A percentile compares a stretch with the other conserved stretches of the same genome.
These are phyloP conservation scores for Dysidea cf. avara DNA, from an alignment of 37 sponge, comb jelly and placozoan genomes.

Conservation along the genomic window DNA sequence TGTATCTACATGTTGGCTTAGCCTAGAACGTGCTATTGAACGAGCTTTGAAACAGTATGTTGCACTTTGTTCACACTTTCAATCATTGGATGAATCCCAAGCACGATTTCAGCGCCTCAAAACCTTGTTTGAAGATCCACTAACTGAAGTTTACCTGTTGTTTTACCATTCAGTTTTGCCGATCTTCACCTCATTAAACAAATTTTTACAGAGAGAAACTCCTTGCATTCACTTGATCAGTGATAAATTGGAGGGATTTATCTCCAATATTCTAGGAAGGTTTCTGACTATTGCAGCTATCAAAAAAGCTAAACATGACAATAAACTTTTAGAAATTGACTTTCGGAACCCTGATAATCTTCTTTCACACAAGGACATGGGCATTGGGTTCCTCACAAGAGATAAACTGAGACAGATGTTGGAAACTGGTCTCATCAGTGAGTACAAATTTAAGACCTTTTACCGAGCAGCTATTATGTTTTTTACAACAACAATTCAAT, in stretches of 20 bases:
- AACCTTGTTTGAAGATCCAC: conserved; percentile 3
- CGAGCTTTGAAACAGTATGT: conserved; percentile 21
- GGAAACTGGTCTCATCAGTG: conserved; percentile 26
- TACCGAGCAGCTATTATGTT: conserved; percentile 39
- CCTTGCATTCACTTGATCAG: conserved; percentile 16
- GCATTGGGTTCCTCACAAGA: conserved; percentile 33
- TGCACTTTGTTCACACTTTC: too few species aligned
- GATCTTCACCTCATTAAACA: conserved; percentile 6
- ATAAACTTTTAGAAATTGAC: conserved; percentile 2
- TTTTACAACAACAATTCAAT: conserved; percentile 19
- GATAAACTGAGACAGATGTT: conserved; percentile 5
- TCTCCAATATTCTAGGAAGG: conserved; percentile 15
- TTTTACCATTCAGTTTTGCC: conserved; percentile 41
- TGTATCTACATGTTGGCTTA: conserved; percentile 42
- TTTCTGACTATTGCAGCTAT: conserved; percentile 19
- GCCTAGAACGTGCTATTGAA: conserved; percentile 28
- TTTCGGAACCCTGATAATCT: conserved; percentile 12
- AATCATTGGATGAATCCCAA: too few species aligned
- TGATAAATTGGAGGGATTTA: conserved; percentile 1
- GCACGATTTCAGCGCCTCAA: conserved; percentile 14
- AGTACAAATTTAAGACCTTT: conserved; percentile 18
- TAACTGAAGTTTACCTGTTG: conserved; percentile 35
- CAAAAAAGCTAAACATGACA: conserved; percentile 1
- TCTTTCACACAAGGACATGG: conserved; percentile 2
- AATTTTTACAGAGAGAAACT: conserved; percentile 8